Percentiles rank a stretch among this genome's conserved stretches.
Evolutionary conservation across 2,113 vertebrate genomes (phyloP).

Genomic region (Callipepla squamata): DNA sequence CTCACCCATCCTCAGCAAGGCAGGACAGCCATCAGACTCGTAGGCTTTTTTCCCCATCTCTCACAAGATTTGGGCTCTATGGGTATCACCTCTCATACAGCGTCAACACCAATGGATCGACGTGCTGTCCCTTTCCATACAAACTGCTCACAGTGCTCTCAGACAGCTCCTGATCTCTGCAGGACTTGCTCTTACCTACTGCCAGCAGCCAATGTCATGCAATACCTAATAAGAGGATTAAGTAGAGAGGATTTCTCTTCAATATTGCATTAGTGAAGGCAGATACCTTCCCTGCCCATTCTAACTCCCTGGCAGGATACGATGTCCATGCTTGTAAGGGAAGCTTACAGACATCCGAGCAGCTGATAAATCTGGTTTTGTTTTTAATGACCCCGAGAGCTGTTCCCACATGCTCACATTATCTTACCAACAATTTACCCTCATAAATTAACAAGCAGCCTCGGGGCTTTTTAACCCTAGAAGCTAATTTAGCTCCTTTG

Average conservation of each 20-base stretch:
- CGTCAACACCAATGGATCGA: accelerated
- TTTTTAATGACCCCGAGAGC: conserved; percentile 43
- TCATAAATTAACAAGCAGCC: conserved; percentile 38
- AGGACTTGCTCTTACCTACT: not conserved
- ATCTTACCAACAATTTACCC: conserved; percentile 40
- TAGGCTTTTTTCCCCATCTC: not conserved
- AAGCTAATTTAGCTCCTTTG: not conserved
- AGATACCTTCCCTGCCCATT: not conserved
- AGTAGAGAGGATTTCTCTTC: conserved; percentile 56
- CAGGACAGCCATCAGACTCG: not conserved
- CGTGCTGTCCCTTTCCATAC: not conserved
- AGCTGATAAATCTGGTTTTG: conserved; percentile 21
- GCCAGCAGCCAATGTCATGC: not conserved
- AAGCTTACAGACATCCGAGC: conserved; percentile 54
- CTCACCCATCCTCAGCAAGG: not conserved
- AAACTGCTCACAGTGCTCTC: accelerated
- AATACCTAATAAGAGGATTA: conserved; percentile 70
- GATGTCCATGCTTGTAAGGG: conserved; percentile 30
- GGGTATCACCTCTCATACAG: accelerated
- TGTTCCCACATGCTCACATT: conserved; percentile 14
- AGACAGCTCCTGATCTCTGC: not conserved
- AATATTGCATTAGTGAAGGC: conserved; percentile 57
- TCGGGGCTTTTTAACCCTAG: not conserved
- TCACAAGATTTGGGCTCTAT: not conserved
- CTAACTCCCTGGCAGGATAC: conserved; percentile 31